These are phyloP conservation scores for Schizothorax lantsangensis DNA, from an alignment of 2,797 vertebrate species.

Conservation along the genomic window DNA sequence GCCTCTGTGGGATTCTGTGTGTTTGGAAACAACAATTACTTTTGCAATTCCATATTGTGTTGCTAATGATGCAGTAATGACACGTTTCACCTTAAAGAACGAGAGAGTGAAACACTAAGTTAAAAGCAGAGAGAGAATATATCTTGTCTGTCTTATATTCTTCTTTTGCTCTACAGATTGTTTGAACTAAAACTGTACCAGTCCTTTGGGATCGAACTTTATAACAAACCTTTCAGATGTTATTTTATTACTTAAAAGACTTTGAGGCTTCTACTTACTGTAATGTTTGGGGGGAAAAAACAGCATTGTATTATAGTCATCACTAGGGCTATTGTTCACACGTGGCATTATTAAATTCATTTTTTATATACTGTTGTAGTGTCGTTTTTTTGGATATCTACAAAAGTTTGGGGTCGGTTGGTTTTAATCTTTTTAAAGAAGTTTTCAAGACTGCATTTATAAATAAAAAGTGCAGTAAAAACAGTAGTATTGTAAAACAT, in stretches of 20 bases:
- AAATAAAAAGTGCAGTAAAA: not conserved
- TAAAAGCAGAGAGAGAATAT: slow-evolving; percentile 19
- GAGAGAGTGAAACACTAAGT: slow-evolving; percentile 7
- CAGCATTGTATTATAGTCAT: slow-evolving; percentile 43
- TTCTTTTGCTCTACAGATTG: slow-evolving; percentile 44
- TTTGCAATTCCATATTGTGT: not conserved
- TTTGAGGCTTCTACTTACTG: slow-evolving; percentile 50
- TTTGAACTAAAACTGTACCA: slow-evolving; percentile 54
- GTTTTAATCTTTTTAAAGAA: not conserved
- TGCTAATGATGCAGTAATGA: slow-evolving; percentile 20
- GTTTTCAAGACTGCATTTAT: not conserved
- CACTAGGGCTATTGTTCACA: slow-evolving; percentile 53
- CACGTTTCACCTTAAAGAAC: slow-evolving; percentile 11
- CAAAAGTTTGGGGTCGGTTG: not conserved
- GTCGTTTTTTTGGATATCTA: slow-evolving; percentile 20
- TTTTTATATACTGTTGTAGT: slow-evolving; percentile 41
- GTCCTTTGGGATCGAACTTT: slow-evolving; percentile 51
- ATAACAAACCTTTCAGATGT: slow-evolving; percentile 45
- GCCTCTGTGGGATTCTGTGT: not conserved
- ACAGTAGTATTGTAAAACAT: not conserved
- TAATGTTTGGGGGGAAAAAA: slow-evolving; percentile 2
- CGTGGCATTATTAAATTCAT: slow-evolving; percentile 60
- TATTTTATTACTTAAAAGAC: slow-evolving; percentile 51
- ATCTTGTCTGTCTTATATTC: slow-evolving; percentile 38
- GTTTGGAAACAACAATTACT: not conserved